A percentile compares a stretch with the other conserved stretches of the same genome.
phyloP scores from a whole-genome alignment of 2,113 vertebrate genomes.

The Thermophis baileyi region DNA sequence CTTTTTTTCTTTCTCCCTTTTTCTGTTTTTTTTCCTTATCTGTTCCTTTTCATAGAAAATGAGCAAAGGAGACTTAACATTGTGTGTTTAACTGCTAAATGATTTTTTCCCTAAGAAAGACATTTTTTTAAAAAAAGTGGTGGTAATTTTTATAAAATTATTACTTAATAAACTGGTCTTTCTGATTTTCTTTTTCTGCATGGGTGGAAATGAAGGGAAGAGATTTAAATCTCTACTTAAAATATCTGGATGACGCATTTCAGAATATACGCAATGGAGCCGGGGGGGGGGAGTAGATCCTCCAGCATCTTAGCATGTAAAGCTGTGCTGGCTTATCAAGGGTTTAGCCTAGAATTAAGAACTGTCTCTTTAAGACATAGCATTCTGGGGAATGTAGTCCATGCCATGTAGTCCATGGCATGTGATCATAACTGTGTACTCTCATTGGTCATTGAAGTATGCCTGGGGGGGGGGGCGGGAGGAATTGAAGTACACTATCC shows the following conservation, averaged over 20 bases:
- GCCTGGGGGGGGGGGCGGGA: too few relatives aligned
- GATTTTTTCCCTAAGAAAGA: background rate
- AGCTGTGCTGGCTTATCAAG: too few relatives aligned
- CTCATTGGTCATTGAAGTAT: too few relatives aligned
- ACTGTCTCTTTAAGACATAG: too few relatives aligned
- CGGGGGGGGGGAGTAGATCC: background rate
- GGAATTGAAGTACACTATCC: too few relatives aligned
- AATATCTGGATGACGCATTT: background rate
- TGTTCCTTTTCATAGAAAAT: background rate
- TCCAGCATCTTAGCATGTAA: background rate
- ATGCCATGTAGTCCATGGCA: too few relatives aligned
- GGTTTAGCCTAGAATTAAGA: too few relatives aligned
- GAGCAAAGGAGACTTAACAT: background rate
- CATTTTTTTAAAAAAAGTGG: background rate
- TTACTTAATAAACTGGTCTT: background rate
- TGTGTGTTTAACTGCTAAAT: background rate
- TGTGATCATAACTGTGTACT: too few relatives aligned
- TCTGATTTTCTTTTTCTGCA: background rate
- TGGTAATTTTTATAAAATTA: background rate
- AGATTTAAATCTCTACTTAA: background rate
- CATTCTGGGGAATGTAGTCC: too few relatives aligned
- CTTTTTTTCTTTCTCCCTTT: background rate
- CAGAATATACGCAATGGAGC: background rate
- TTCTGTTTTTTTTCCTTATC: background rate
- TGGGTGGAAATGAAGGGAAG: background rate